Evolutionary conservation across 2,113 vertebrate species (phyloP).

Genomic region (Onychostruthus taczanowskii): DNA sequence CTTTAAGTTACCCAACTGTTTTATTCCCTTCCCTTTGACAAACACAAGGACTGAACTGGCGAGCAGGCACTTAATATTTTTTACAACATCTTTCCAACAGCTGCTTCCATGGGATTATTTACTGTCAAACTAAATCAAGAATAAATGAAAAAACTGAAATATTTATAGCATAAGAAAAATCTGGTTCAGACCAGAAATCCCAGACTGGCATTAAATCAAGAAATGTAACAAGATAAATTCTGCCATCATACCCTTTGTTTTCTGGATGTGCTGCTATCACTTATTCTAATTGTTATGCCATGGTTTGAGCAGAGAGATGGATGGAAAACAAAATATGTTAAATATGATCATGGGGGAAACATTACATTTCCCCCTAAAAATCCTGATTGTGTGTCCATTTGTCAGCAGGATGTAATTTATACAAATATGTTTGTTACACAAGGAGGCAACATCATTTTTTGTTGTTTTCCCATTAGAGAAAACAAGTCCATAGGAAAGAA

Average conservation of each 20-base stretch:
- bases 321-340: constrained; percentile 6
- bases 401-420: constrained; percentile 38
- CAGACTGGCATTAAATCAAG: constrained; percentile 44
- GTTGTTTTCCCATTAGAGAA: background rate
- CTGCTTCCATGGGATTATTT: constrained; percentile 66
- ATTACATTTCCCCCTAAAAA: constrained; percentile 22
- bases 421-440: constrained; percentile 38
- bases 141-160: constrained; percentile 71
- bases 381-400: background rate
- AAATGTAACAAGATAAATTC: constrained; percentile 57
- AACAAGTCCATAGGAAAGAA: background rate
- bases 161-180: constrained; percentile 62
- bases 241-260: constrained; percentile 58
- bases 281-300: constrained; percentile 67
- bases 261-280: constrained; percentile 42
- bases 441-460: background rate
- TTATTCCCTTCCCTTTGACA: constrained; percentile 29
- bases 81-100: constrained; percentile 49
- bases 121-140: constrained; percentile 66
- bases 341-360: constrained; percentile 29
- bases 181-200: constrained; percentile 47
- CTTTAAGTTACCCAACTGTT: constrained; percentile 25
- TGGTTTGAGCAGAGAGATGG: constrained; percentile 27
- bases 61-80: constrained; percentile 56
- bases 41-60: constrained; percentile 11